Evolutionary conservation across 2,888 invertebrate genomes (phyloP), one percentile per base, ranked within the genome.

Genomic region (Caenorhabditis sinica): DNA sequence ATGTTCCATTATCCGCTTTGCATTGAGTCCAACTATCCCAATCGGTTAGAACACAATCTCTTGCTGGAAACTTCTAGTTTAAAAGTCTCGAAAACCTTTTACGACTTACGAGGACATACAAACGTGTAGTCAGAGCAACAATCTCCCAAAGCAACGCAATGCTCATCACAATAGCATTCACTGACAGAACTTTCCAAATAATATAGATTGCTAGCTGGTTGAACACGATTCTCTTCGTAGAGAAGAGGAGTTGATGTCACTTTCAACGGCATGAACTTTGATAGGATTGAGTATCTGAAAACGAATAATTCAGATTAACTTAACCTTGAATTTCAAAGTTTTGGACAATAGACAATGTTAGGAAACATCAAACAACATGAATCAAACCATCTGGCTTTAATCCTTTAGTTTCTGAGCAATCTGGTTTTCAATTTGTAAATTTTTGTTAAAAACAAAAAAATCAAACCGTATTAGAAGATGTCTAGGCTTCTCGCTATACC

Each of bases 91-190:
- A 20, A 23, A 23, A 53, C n/a, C 13, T 23, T 45, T 28, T 36
- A 15, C 45, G 30, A 83, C 88, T 86, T 66, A 91, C 91, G 89
- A 20, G 91, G 90, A 85, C 91, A 91, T 23, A 88, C 87, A 40
- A 86, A 89, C 6, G 89, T 88, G 77, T 91, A 91, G 68, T 91
- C 91, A 40, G 89, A 87, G 73, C 91, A 91, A 73, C 91, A 91
- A 69, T 91, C 91, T 20, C 90, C 91, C 8, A 89, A 74, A 20
- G 80, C 49, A 5, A 90, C 83, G 66, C 91, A 91, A 2, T 80
- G 73, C 80, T 91, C 90, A 76, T 91, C 91, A 72, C 91, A 91
- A 69, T 88, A 91, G 72, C 91, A 91, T 58, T 90, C 87, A 33
- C 81, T 75, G 40, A 82, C 63, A 1, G 80, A 83, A 11, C 87